These are phyloP conservation scores for Ascaphus truei DNA, from an alignment of 2,113 vertebrate species.

Conservation along the genomic window DNA sequence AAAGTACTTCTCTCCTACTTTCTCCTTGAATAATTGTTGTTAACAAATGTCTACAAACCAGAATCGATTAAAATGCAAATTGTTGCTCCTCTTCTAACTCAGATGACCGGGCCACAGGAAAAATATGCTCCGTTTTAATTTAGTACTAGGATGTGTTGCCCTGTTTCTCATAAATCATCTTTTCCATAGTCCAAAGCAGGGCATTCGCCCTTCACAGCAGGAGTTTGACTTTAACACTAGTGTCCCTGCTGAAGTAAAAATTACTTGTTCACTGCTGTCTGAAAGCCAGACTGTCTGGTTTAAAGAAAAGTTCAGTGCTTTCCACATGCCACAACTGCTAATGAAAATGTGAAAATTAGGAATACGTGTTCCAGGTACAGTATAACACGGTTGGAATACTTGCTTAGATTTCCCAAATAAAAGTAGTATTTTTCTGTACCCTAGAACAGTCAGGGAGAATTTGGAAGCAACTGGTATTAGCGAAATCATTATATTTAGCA, in stretches of 20 bases:
- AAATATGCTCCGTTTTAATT: conserved; percentile 32
- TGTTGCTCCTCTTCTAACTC: conserved; percentile 24
- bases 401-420: no score
- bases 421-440: no score
- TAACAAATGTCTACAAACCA: conserved; percentile 28
- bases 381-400: no score
- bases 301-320: conserved; percentile 40
- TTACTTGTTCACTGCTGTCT: conserved; percentile 32
- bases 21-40: conserved; percentile 12
- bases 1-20: neutral
- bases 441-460: no score
- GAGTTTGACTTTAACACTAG: conserved; percentile 8
- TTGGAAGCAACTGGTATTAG: no score
- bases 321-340: neutral
- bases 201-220: conserved; percentile 42
- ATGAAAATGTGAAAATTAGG: conserved; percentile 25
- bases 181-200: conserved; percentile 32
- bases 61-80: conserved; percentile 36
- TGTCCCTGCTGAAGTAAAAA: conserved; percentile 27
- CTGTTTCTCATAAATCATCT: conserved; percentile 31
- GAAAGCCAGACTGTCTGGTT: conserved; percentile 23
- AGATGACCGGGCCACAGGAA: conserved; percentile 24
- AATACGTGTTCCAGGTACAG: no score
- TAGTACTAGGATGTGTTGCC: conserved; percentile 27
- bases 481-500: no score